Evolutionary conservation across 2,888 invertebrate genomes (phyloP).

Genomic region (Lasioglossum villosulum): DNA sequence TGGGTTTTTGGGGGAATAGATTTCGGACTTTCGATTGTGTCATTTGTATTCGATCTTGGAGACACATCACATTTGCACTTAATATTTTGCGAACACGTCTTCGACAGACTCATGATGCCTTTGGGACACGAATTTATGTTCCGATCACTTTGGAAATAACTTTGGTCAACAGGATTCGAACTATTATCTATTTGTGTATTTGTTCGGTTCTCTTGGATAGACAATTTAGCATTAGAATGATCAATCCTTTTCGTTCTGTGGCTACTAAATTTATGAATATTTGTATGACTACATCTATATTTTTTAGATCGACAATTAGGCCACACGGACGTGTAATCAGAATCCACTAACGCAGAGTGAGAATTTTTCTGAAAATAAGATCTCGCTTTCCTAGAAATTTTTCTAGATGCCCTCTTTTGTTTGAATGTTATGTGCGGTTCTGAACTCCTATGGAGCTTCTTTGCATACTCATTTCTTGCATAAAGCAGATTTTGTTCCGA

Average conservation of each 20-base stretch:
- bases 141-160: slow-evolving; percentile 6
- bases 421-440: slow-evolving; percentile 66
- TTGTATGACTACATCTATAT: slow-evolving; percentile 49
- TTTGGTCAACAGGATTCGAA: slow-evolving; percentile 11
- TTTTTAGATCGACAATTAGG: slow-evolving; percentile 54
- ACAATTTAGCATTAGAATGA: slow-evolving; percentile 28
- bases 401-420: slow-evolving; percentile 36
- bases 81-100: slow-evolving; percentile 18
- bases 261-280: slow-evolving; percentile 12
- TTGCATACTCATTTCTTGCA: slow-evolving; percentile 27
- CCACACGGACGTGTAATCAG: slow-evolving; percentile 60
- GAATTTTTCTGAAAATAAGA: slow-evolving; percentile 65
- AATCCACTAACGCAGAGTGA: slow-evolving; percentile 58
- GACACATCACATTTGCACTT: slow-evolving; percentile 38
- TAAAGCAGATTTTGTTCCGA: slow-evolving; percentile 65
- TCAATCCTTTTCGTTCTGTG: slow-evolving; percentile 4
- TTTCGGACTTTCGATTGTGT: slow-evolving; percentile 55
- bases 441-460: slow-evolving; percentile 61
- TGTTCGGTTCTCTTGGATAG: neutral
- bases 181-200: slow-evolving; percentile 14
- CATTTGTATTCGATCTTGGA: slow-evolving; percentile 41
- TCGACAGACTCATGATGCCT: slow-evolving; percentile 14
- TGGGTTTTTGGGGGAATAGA: slow-evolving; percentile 76
- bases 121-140: neutral
- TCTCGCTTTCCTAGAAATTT: slow-evolving; percentile 62